These are phyloP conservation scores for Oxyscelio sp. DNA, from an alignment of 2,888 invertebrate species.

Conservation along the genomic window DNA sequence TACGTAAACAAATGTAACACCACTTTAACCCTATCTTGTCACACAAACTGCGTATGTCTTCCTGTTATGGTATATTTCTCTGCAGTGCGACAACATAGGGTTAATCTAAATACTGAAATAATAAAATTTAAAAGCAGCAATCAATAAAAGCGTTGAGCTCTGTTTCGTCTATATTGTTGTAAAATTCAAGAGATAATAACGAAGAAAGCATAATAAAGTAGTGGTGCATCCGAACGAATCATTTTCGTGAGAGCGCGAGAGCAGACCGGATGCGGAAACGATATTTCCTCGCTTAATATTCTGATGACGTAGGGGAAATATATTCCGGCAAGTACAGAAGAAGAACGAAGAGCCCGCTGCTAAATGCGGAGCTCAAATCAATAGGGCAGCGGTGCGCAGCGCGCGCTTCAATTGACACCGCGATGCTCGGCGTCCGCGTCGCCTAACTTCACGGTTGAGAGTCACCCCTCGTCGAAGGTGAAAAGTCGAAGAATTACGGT, in stretches of 20 bases:
- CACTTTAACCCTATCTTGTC: too few species aligned
- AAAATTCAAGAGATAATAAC: too few species aligned
- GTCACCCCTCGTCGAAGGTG: conserved; percentile 59
- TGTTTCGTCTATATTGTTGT: too few species aligned
- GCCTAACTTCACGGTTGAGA: conserved; percentile 58
- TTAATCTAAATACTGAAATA: too few species aligned
- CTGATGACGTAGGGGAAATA: conserved; percentile 82
- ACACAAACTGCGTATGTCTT: too few species aligned
- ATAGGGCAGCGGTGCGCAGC: conserved; percentile 73
- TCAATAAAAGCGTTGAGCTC: too few species aligned
- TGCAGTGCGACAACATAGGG: too few species aligned
- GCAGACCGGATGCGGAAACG: conserved; percentile 77
- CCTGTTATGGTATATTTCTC: too few species aligned
- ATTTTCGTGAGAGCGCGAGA: conserved; percentile 29
- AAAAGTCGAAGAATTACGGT: conserved; percentile 81
- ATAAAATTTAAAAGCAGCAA: too few species aligned
- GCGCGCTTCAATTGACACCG: conserved; percentile 60
- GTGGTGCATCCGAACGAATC: conserved; percentile 19
- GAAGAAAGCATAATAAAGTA: conserved; percentile 14
- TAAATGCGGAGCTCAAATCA: conserved; percentile 71
- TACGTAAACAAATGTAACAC: too few species aligned
- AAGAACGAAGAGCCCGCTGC: conserved; percentile 62
- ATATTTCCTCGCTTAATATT: conserved; percentile 84
- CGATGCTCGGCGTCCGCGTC: conserved; percentile 27
- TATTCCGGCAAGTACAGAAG: conserved; percentile 66